phyloP scores from a whole-genome alignment of 2,888 invertebrate genomes.

The Ellobium chinense region DNA sequence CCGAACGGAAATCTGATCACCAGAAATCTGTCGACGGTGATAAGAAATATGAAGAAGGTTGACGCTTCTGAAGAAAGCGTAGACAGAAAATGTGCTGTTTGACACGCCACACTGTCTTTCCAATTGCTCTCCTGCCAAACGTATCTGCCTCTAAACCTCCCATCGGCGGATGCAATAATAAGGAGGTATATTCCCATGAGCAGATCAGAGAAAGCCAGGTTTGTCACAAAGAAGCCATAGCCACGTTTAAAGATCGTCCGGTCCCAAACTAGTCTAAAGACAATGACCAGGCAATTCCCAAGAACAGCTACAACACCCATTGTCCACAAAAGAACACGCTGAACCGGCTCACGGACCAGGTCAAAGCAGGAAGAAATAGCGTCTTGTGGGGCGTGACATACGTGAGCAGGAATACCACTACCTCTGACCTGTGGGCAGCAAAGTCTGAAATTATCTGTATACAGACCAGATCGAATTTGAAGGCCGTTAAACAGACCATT shows the following conservation, averaged over 20 bases:
- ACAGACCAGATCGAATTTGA: not conserved
- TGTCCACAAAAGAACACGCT: constrained; percentile 6
- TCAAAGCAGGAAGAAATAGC: constrained; percentile 5
- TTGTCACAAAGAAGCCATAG: constrained; percentile 18
- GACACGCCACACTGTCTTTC: not conserved
- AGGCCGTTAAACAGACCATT: not conserved
- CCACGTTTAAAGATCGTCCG: not conserved
- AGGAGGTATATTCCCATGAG: constrained; percentile 13
- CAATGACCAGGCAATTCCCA: constrained; percentile 8
- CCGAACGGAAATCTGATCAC: constrained; percentile 4
- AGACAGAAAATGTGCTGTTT: not conserved
- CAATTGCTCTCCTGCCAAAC: constrained; percentile 1
- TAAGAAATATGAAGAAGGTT: constrained; percentile 6
- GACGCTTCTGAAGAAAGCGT: not conserved
- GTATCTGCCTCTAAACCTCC: not conserved
- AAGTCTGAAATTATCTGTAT: constrained; percentile 4
- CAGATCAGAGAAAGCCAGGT: constrained; percentile 14
- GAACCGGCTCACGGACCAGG: not conserved
- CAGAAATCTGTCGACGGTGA: constrained; percentile 20
- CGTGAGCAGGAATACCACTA: not conserved
- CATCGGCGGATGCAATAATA: constrained; percentile 11
- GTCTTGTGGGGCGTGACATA: constrained; percentile 15
- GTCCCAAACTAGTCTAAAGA: constrained; percentile 2
- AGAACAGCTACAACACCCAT: not conserved
- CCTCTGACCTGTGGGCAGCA: constrained; percentile 23